A percentile compares a stretch with the other conserved stretches of the same genome.
Evolutionary conservation across 2,797 vertebrate species (phyloP).

Genomic region (Geotrypetes seraphini): DNA sequence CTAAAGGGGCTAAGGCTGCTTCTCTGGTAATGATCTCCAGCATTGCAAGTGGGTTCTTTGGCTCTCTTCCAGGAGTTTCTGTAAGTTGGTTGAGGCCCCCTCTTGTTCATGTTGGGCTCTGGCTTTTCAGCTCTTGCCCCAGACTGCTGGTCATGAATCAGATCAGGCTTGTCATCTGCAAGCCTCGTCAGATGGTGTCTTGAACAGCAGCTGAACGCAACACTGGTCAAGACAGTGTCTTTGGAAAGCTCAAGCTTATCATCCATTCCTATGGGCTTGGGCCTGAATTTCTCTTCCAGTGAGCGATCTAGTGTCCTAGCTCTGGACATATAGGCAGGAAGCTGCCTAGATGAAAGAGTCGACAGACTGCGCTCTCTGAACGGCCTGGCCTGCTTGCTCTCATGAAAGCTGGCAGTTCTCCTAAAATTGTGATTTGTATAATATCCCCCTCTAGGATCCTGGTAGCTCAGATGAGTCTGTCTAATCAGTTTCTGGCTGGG

Average conservation of each 20-base stretch:
- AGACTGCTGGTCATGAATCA: constrained; percentile 24
- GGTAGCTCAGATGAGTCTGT: constrained; percentile 56
- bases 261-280: constrained; percentile 36
- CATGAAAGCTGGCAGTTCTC: constrained; percentile 85
- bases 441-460: constrained; percentile 58
- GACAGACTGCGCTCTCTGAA: constrained; percentile 91
- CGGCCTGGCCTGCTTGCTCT: constrained; percentile 64
- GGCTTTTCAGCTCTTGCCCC: constrained; percentile 32
- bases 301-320: constrained; percentile 58
- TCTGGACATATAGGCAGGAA: constrained; percentile 63
- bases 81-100: constrained; percentile 76
- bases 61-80: constrained; percentile 67
- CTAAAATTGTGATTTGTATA: constrained; percentile 70
- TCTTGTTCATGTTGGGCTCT: constrained; percentile 66
- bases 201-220: constrained; percentile 22
- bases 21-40: constrained; percentile 51
- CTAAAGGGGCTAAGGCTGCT: constrained; percentile 61
- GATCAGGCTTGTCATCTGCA: constrained; percentile 30
- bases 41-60: constrained; percentile 32
- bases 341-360: constrained; percentile 63
- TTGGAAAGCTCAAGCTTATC: constrained; percentile 34
- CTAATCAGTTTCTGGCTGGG: constrained; percentile 51
- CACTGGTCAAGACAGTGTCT: constrained; percentile 10
- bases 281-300: constrained; percentile 45
- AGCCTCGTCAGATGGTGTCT: constrained; percentile 36